Conservation (phyloP, 2,113 vertebrate species). For the Cairina moschata region DNA sequence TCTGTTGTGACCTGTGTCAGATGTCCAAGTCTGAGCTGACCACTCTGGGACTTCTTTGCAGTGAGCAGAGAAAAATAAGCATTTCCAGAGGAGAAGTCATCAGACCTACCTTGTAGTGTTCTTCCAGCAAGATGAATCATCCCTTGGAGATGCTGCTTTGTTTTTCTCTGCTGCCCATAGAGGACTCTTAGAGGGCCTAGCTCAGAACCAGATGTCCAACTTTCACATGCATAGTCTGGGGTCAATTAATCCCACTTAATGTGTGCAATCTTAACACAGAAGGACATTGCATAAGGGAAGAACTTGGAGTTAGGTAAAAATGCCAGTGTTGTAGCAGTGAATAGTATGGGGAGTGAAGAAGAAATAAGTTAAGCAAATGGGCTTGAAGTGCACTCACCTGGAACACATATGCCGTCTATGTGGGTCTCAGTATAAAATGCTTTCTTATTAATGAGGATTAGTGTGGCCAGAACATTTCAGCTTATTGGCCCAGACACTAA, state of each 20-base stretch:
- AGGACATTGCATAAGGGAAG: accelerated
- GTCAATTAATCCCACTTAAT: background rate
- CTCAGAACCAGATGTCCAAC: background rate
- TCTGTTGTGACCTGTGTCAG: background rate
- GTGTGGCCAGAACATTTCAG: conserved; percentile 16
- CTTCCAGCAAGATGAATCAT: conserved; percentile 20
- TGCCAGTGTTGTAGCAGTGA: background rate
- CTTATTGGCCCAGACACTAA: background rate
- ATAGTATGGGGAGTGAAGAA: background rate
- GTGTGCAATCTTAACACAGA: background rate
- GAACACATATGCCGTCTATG: background rate
- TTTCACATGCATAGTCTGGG: background rate
- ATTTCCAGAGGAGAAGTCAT: background rate
- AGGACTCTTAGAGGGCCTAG: background rate
- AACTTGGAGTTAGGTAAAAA: background rate
- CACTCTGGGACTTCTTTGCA: background rate
- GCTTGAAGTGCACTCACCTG: background rate
- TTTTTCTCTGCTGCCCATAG: background rate
- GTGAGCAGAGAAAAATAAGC: background rate
- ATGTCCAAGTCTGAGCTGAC: background rate
- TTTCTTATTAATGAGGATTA: conserved; percentile 55
- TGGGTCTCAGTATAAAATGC: conserved; percentile 15
- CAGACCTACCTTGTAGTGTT: background rate
- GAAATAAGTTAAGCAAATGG: background rate
- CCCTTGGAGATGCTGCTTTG: background rate